Conservation (phyloP, 23 tunicate species). For the Trididemnum nubilum region DNA sequence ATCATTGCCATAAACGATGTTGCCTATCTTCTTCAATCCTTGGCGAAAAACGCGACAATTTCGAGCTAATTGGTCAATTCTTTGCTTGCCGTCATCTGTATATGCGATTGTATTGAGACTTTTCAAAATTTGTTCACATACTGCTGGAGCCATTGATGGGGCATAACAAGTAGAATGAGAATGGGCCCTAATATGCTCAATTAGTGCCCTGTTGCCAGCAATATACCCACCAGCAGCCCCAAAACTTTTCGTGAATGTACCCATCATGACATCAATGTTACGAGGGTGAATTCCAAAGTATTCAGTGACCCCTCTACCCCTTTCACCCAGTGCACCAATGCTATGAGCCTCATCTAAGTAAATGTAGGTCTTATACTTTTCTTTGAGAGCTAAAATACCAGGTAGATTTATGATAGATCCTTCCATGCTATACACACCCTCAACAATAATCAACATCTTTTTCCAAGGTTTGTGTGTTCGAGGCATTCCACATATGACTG, state of each 20-base stretch:
- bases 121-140: constrained; percentile 26
- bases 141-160: constrained; percentile 62
- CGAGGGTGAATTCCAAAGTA: constrained; percentile 75
- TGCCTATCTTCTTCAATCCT: constrained; percentile 50
- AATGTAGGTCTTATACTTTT: constrained; percentile 79
- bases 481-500: constrained; percentile 69
- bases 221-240: constrained; percentile 95
- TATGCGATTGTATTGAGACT: constrained; percentile 27
- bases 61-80: constrained; percentile 42
- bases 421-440: constrained; percentile 95
- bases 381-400: constrained; percentile 52
- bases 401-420: constrained; percentile 79
- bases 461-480: constrained; percentile 80
- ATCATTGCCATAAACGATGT: constrained; percentile 71
- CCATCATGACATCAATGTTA: constrained; percentile 85
- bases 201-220: constrained; percentile 51
- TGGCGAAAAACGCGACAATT: constrained; percentile 52
- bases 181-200: constrained; percentile 38
- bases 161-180: constrained; percentile 70
- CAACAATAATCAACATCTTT: constrained; percentile 83
- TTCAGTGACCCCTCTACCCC: constrained; percentile 81
- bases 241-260: constrained; percentile 88
- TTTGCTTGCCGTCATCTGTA: constrained; percentile 41
- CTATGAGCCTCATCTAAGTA: constrained; percentile 93
- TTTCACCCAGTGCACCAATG: constrained; percentile 80